Evolutionary conservation across 2,888 invertebrate species (phyloP).

Genomic region (Patella pellucida): DNA sequence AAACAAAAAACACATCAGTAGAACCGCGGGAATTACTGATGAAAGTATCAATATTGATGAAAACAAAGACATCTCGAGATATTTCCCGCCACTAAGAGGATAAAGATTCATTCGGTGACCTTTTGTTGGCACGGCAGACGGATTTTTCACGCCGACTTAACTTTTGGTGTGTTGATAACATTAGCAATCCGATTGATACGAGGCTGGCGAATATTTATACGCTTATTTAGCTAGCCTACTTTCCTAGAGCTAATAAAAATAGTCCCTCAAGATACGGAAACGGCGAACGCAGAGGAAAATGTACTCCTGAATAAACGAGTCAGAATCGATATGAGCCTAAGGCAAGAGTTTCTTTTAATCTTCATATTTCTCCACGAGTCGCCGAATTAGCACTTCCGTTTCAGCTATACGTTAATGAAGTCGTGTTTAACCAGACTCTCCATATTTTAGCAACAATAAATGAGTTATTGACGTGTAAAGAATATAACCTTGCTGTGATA

Average conservation of each 20-base stretch:
- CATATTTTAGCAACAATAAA: too few relatives aligned
- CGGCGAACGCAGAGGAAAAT: background rate
- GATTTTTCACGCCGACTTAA: constrained; percentile 9
- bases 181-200: background rate
- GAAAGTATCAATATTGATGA: background rate
- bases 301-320: background rate
- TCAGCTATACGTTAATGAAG: background rate
- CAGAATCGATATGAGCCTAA: background rate
- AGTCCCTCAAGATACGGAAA: background rate
- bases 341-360: too few relatives aligned
- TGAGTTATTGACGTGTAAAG: too few relatives aligned
- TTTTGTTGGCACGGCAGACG: background rate
- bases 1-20: too few relatives aligned
- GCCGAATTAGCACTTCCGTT: constrained; percentile 7
- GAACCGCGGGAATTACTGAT: background rate
- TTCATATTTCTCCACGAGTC: background rate
- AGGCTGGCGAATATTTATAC: background rate
- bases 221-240: constrained; percentile 10
- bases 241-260: background rate
- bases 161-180: constrained; percentile 5
- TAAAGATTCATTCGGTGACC: constrained; percentile 3
- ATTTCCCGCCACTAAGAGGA: background rate
- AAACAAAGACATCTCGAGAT: background rate
- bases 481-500: too few relatives aligned
- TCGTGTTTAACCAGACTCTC: background rate